Conservation (phyloP, 1,140 invertebrate genomes). For the Teleopsis dalmanni region DNA sequence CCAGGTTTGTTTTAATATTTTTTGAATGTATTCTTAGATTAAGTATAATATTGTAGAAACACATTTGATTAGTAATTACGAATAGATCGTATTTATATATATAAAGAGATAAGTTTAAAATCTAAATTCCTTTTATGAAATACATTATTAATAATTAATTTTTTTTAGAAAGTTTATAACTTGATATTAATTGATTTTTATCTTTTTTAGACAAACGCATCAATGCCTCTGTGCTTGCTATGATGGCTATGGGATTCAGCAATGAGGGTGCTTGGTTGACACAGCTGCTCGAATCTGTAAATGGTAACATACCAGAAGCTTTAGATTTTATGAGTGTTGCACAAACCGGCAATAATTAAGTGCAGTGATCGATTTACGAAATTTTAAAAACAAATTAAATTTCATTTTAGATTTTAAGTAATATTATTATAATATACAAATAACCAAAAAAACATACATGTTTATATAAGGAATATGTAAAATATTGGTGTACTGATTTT, state of each 20-base stretch:
- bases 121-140: neutral
- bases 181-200: neutral
- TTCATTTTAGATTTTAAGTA: too few relatives aligned
- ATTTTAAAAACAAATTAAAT: too few relatives aligned
- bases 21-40: neutral
- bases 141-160: too few relatives aligned
- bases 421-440: too few relatives aligned
- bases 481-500: too few relatives aligned
- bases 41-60: neutral
- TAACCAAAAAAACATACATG: too few relatives aligned
- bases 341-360: constrained; percentile 17
- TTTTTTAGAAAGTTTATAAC: too few relatives aligned
- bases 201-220: constrained; percentile 52
- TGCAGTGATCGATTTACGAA: too few relatives aligned
- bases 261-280: constrained; percentile 59
- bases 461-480: too few relatives aligned
- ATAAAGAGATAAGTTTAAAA: neutral
- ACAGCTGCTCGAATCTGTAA: constrained; percentile 48
- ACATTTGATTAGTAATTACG: neutral
- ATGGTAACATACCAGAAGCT: constrained; percentile 64
- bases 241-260: constrained; percentile 76
- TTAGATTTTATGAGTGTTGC: constrained; percentile 55
- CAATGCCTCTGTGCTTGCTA: constrained; percentile 54
- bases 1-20: constrained; percentile 17
- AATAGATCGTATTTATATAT: too few relatives aligned